Percentiles rank a stretch among this genome's conserved stretches.
phyloP scores from a whole-genome alignment of 2,797 vertebrate genomes.

The Xyrichtys novacula region DNA sequence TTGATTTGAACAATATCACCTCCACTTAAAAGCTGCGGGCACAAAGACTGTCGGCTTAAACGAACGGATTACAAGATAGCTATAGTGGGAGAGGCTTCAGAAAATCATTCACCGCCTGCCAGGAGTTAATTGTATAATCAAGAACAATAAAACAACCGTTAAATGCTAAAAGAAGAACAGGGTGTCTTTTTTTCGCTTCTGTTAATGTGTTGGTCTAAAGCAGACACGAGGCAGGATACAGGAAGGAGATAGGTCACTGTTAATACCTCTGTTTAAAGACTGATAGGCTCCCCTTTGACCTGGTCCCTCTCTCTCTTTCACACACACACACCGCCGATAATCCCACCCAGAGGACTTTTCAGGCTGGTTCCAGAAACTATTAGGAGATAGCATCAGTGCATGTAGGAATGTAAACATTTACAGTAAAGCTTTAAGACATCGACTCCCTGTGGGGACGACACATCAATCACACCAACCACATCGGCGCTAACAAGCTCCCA shows the following conservation, averaged over 20 bases:
- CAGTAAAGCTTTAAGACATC: slow-evolving; percentile 83
- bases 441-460: slow-evolving; percentile 69
- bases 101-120: slow-evolving; percentile 8
- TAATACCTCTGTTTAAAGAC: slow-evolving; percentile 85
- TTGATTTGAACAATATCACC: slow-evolving; percentile 49
- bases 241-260: slow-evolving; percentile 80
- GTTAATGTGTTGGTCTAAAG: slow-evolving; percentile 66
- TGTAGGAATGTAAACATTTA: slow-evolving; percentile 89
- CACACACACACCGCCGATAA: slow-evolving; percentile 59
- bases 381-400: slow-evolving; percentile 86
- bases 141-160: slow-evolving; percentile 1
- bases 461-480: slow-evolving; percentile 77
- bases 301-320: slow-evolving; percentile 41
- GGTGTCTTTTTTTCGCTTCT: slow-evolving; percentile 39
- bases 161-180: slow-evolving; percentile 25
- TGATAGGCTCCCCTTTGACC: slow-evolving; percentile 77
- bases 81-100: slow-evolving; percentile 22
- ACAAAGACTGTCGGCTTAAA: not conserved
- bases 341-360: slow-evolving; percentile 80
- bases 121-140: slow-evolving; percentile 1
- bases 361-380: slow-evolving; percentile 83
- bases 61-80: slow-evolving; percentile 33
- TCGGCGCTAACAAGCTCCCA: slow-evolving; percentile 33
- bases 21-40: slow-evolving; percentile 48
- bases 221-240: slow-evolving; percentile 71